Base-by-base conservation (phyloP, 2,888 invertebrate species). In the Adineta ricciae region DNA sequence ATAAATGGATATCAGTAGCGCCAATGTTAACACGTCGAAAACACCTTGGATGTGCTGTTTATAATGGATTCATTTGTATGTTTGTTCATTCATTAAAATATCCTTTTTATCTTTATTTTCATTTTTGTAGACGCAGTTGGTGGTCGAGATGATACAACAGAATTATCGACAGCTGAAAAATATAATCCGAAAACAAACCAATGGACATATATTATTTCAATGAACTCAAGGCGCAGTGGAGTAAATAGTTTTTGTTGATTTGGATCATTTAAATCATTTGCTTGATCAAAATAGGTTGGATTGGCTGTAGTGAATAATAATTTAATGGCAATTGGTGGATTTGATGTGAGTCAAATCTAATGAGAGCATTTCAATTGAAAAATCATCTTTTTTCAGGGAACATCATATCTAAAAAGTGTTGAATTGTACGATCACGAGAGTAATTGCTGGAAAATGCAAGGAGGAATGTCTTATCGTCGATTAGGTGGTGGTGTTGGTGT, bases 171-270 rank as follows among this genome's bases (percentile, higher is more conserved):
- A 88, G 96, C 95, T 0, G 96, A 96, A 90, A 93, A 96, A 86
- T 99, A 97, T 92, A 97, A 97, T 92, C 97, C 97, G n/a, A 94
- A 94, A 89, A 95, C 95, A 73, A 97, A 98, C 92, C 94, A 95
- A 87, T 99, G 99, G 99, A 95, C 95, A 89, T 97, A 98, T 0
- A 97, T 99, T 89, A 97, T 98, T 82, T 97, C 98, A 82, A 99
- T 99, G 98, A 97, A 96, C 87, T 97, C 96, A 5, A 93, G 98
- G 87, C 93, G 99, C 89, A 96, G 96, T 91, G 98, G 99, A 90
- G 97, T 78, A 78, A 19, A 41, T 3, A 78, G 19, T 78, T 64
- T 32, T 2, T 32, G 2, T 32, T 4, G 4, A 64, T 27, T 27
- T 64, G n/a, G 27, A 64, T 32, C 32, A 64, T 27, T 32, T 11